Conservation (phyloP, 2,888 invertebrate genomes). For the Nebria salina region DNA sequence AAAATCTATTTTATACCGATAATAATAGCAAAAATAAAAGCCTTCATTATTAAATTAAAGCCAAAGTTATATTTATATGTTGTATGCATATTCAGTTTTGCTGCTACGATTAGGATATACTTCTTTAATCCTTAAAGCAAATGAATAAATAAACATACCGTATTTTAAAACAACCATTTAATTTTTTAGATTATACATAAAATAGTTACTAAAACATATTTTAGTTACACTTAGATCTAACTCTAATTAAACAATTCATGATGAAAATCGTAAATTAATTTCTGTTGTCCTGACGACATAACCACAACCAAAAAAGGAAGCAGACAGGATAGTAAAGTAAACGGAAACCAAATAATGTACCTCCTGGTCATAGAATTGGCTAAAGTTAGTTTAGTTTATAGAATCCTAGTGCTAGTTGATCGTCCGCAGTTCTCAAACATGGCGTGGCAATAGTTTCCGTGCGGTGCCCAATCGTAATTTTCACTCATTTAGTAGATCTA, state of each 20-base stretch:
- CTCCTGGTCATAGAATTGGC: not conserved
- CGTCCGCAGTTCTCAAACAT: not conserved
- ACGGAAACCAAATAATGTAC: not conserved
- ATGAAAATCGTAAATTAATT: not conserved
- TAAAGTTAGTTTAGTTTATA: conserved; percentile 1
- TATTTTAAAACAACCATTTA: no score
- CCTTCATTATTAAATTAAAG: no score
- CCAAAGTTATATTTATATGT: no score
- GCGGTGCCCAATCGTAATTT: conserved; percentile 39
- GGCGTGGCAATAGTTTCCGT: not conserved
- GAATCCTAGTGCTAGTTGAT: not conserved
- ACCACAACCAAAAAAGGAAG: not conserved
- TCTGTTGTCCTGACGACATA: not conserved
- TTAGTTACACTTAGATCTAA: no score
- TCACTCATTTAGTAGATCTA: conserved; percentile 44
- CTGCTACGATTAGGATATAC: no score
- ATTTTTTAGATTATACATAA: no score
- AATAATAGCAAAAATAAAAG: no score
- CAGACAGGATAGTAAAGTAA: not conserved
- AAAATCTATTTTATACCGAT: no score
- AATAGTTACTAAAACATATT: no score
- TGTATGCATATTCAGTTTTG: no score
- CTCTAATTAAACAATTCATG: not conserved
- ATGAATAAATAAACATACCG: no score
- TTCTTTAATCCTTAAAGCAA: no score